Evolutionary conservation across 2,797 vertebrate species (phyloP).

Genomic region (Scleropages formosus): DNA sequence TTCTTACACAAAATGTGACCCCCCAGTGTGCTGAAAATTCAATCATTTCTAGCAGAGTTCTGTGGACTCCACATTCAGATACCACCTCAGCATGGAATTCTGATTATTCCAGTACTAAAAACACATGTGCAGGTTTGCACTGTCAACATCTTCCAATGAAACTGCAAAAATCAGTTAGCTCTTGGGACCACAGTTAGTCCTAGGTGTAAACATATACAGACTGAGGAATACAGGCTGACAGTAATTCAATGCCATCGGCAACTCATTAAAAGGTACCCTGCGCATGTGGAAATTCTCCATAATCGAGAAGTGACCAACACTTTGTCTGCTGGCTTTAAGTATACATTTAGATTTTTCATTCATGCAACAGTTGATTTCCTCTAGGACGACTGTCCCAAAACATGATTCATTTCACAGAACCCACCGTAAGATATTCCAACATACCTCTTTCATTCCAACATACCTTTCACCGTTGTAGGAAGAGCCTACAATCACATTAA

Average conservation of each 20-base stretch:
- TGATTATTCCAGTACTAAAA: background rate
- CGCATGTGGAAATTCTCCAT: background rate
- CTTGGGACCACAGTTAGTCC: background rate
- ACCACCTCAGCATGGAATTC: background rate
- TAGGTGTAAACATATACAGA: background rate
- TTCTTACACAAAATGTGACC: background rate
- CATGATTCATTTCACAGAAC: background rate
- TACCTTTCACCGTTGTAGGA: too few species aligned
- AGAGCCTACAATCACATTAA: background rate
- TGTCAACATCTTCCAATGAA: too few species aligned
- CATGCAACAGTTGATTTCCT: too few species aligned
- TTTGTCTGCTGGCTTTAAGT: background rate
- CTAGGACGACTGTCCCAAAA: too few species aligned
- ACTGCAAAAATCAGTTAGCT: background rate
- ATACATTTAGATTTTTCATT: background rate
- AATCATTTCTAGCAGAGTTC: conserved; percentile 1
- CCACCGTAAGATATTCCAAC: background rate
- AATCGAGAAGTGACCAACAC: background rate
- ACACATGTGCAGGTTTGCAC: background rate
- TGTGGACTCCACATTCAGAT: background rate
- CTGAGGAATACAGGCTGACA: background rate
- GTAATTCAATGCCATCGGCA: background rate
- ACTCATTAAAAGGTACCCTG: background rate
- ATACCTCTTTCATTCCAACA: background rate
- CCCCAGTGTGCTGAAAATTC: background rate